A percentile compares a stretch with the other conserved stretches of the same genome.
phyloP scores from a whole-genome alignment of 2,113 vertebrate genomes.

The Esox niger region DNA sequence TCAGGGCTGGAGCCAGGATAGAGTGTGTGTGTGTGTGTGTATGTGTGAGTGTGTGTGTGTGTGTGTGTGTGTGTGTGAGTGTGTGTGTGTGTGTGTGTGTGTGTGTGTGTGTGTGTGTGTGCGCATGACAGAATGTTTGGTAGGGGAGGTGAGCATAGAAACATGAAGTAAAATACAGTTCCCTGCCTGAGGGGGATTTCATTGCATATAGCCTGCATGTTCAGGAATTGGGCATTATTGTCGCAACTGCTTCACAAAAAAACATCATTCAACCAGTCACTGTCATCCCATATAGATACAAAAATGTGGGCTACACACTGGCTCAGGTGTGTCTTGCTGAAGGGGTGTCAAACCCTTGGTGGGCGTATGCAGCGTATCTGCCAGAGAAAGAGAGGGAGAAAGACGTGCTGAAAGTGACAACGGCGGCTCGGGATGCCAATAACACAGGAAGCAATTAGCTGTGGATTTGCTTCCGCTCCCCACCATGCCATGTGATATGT shows the following conservation, averaged over 20 bases:
- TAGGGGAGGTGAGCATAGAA: background rate
- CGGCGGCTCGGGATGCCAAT: slow-evolving; percentile 57
- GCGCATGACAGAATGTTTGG: no score
- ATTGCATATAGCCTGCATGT: no score
- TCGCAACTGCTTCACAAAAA: no score
- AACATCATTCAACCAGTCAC: no score
- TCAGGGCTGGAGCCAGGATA: slow-evolving; percentile 6
- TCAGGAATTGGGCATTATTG: no score
- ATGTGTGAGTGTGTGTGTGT: no score
- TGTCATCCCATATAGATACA: no score
- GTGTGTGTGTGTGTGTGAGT: background rate
- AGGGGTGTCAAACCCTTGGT: background rate
- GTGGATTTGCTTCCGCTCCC: slow-evolving; percentile 63
- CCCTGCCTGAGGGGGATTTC: no score
- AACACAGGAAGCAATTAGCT: slow-evolving; percentile 73
- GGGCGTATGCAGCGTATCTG: no score
- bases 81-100: no score
- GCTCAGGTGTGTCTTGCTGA: background rate
- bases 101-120: background rate
- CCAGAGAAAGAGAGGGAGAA: no score
- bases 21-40: background rate
- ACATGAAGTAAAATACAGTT: background rate
- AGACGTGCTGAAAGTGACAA: slow-evolving; percentile 67
- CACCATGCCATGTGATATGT: slow-evolving; percentile 43
- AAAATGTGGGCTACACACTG: background rate